Evolutionary conservation across 2,113 vertebrate genomes (phyloP), one percentile per base, ranked within the genome.

Genomic region (Redunca redunca): DNA sequence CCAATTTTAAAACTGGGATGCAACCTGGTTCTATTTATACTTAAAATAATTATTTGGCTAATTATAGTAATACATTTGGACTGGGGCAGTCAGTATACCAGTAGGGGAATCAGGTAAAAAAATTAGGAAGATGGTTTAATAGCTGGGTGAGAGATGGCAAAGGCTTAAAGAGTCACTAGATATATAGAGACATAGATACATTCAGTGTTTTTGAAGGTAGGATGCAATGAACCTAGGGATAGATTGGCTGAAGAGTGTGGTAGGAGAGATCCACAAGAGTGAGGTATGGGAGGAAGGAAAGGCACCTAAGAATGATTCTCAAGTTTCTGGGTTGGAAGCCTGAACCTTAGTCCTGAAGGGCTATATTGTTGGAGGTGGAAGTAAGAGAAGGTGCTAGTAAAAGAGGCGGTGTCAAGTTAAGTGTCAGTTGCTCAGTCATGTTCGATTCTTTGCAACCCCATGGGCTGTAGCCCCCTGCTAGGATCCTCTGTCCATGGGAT

Each of bases 81-180:
- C 53, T 64, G 21, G 12, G 40, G 28, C 17, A 78, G 14, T 43
- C 25, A 28, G 40, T 2, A 26, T 93, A 78, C 14, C 36, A 33
- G 77, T 46, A 95, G 13, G 48, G 6, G 43, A 93, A 78, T 53
- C 43, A 12, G 28, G 30, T 17, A 48, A 82, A 93, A 40, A 53
- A 14, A 74, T 94, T 33, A n/a, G 83, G 16, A 89, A 40, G 11
- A 16, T 67, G 30, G n/a, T 62, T 95, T 91, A 58, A 67, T 60
- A 33, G 43, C 50, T 46, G 40, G 26, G 3, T 46, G 55, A 96
- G 50, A 90, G 43, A 83, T 55, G 30, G 33, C 10, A 1, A 10
- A 87, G 13, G 4, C 1, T 88, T 89, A 83, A 19, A 30, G 55
- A 57, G 28, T 55, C 50, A 46, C 19, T 91, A 48, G 17, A 5